phyloP scores from a whole-genome alignment of 2,113 vertebrate genomes.

The Apaloderma vittatum region DNA sequence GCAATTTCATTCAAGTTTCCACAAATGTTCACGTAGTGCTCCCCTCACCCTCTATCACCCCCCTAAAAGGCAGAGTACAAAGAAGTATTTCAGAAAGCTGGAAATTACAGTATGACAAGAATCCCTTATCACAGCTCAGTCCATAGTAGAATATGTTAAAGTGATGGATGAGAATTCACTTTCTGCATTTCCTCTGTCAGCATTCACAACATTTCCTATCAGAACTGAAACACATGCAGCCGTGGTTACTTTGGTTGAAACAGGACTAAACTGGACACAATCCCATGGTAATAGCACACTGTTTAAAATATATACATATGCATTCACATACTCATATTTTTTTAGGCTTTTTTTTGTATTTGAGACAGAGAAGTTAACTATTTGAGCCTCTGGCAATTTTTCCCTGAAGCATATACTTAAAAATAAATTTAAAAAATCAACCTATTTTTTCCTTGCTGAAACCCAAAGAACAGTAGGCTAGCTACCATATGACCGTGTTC shows the following conservation, averaged over 20 bases:
- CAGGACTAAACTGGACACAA: not conserved
- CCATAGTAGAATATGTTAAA: slow-evolving; percentile 35
- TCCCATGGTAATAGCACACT: not conserved
- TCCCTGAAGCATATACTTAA: not conserved
- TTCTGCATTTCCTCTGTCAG: slow-evolving; percentile 16
- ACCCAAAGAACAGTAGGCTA: not conserved
- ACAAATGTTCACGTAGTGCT: slow-evolving; percentile 4
- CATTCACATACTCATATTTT: not conserved
- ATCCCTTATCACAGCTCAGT: slow-evolving; percentile 63
- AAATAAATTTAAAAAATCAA: too few relatives aligned
- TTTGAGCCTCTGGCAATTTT: not conserved
- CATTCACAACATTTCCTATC: slow-evolving; percentile 54
- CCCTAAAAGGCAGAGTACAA: slow-evolving; percentile 10
- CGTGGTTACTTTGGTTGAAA: slow-evolving; percentile 31
- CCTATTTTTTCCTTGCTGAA: not conserved
- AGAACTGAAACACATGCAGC: slow-evolving; percentile 13
- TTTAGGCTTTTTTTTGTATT: not conserved
- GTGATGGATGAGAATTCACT: slow-evolving; percentile 69
- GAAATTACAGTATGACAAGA: slow-evolving; percentile 65
- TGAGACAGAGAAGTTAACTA: not conserved
- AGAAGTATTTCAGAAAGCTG: slow-evolving; percentile 48
- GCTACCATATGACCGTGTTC: not conserved
- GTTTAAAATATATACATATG: not conserved
- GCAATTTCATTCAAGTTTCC: slow-evolving; percentile 22
- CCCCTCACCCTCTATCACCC: not conserved